Conservation (phyloP, 2,113 vertebrate species). For the Gopherus evgoodei region DNA sequence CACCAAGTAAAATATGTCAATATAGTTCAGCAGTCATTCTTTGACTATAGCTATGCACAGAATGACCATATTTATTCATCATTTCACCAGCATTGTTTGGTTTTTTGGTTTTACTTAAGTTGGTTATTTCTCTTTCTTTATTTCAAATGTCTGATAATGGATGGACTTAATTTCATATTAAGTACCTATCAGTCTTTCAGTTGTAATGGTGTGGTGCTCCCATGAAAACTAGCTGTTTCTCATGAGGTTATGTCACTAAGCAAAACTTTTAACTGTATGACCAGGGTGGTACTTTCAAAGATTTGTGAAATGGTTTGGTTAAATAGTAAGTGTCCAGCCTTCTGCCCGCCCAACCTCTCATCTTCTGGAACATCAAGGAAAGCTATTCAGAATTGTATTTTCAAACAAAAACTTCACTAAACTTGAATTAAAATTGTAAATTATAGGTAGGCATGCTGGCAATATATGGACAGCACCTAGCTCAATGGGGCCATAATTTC, state of each 20-base stretch:
- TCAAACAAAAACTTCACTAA: not conserved
- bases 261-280: not conserved
- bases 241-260: not conserved
- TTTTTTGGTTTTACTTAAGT: slow-evolving; percentile 34
- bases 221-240: not conserved
- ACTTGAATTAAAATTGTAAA: not conserved
- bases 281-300: not conserved
- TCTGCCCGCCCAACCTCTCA: not conserved
- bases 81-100: not conserved
- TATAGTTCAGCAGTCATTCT: not conserved
- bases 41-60: not conserved
- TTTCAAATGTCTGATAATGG: not conserved
- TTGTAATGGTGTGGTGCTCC: not conserved
- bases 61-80: slow-evolving; percentile 3
- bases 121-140: slow-evolving; percentile 42
- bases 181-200: not conserved
- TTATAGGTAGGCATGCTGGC: not conserved
- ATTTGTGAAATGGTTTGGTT: not conserved
- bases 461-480: not conserved
- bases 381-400: not conserved
- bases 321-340: not conserved
- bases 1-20: not conserved
- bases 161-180: not conserved
- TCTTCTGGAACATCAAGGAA: not conserved
- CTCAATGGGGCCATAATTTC: not conserved